A percentile compares a stretch with the other conserved stretches of the same genome.
phyloP scores from a whole-genome alignment of 1,140 invertebrate genomes.

The Gryon sp. region DNA sequence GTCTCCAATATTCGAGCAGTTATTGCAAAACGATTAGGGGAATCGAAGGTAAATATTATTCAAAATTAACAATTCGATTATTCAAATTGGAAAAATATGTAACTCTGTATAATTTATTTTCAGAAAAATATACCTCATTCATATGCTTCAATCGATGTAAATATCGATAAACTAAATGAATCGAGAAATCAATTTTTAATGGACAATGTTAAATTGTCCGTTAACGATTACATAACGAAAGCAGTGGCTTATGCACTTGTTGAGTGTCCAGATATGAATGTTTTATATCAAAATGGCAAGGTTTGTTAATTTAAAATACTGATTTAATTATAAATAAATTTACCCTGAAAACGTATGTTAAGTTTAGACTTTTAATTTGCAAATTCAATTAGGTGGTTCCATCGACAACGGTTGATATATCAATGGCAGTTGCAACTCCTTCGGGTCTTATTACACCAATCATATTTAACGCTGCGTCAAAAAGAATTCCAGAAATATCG shows the following conservation, averaged over 20 bases:
- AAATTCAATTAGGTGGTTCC: conserved; percentile 83
- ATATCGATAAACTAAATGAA: conserved; percentile 84
- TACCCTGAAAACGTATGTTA: too few relatives aligned
- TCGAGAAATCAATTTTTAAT: conserved; percentile 84
- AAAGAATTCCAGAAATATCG: conserved; percentile 93
- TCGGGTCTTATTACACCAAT: conserved; percentile 99
- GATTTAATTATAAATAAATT: too few relatives aligned
- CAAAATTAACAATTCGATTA: conserved; percentile 14
- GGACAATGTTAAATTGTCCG: conserved; percentile 90
- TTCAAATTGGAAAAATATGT: conserved; percentile 17
- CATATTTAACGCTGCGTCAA: conserved; percentile 93
- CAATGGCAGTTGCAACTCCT: conserved; percentile 97
- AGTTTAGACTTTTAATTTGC: too few relatives aligned
- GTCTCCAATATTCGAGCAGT: conserved; percentile 81
- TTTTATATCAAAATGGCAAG: conserved; percentile 73
- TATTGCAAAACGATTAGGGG: conserved; percentile 94
- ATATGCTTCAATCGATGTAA: conserved; percentile 92
- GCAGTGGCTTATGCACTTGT: conserved; percentile 92
- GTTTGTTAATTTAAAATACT: too few relatives aligned
- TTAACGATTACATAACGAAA: conserved; percentile 99
- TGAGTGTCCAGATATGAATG: conserved; percentile 95
- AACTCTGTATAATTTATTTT: conserved; percentile 15
- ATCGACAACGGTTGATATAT: conserved; percentile 90
- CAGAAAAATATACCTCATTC: conserved; percentile 94
- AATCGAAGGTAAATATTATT: conserved; percentile 88